Evolutionary conservation across 2,888 invertebrate species (phyloP).

Genomic region (Epistrophe grossulariae): DNA sequence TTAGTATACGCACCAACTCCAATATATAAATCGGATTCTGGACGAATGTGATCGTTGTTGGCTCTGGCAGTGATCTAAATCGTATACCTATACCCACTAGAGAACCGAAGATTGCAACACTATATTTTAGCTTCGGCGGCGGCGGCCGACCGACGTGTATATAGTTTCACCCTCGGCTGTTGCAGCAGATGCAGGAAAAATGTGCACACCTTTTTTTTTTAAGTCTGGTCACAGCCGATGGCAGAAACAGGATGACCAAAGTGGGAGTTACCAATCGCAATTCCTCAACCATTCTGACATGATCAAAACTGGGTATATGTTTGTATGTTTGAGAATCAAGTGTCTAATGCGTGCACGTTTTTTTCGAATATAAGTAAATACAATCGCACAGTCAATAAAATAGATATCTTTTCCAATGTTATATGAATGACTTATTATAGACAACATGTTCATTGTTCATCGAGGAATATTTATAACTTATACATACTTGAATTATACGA

Average conservation of each 20-base stretch:
- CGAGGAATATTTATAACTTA: too few species aligned
- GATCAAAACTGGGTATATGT: slow-evolving; percentile 52
- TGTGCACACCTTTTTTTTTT: slow-evolving; percentile 42
- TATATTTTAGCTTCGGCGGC: neutral
- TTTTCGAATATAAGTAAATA: slow-evolving; percentile 66
- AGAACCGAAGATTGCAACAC: slow-evolving; percentile 56
- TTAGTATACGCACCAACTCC: slow-evolving; percentile 51
- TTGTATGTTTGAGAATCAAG: slow-evolving; percentile 13
- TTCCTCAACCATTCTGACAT: slow-evolving; percentile 63
- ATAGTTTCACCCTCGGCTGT: slow-evolving; percentile 42
- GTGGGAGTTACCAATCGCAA: slow-evolving; percentile 68
- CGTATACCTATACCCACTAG: slow-evolving; percentile 26
- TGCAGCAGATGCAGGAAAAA: slow-evolving; percentile 66
- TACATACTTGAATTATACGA: too few species aligned
- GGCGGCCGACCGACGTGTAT: neutral
- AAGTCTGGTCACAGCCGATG: slow-evolving; percentile 29
- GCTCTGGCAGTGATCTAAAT: slow-evolving; percentile 67
- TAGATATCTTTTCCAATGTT: slow-evolving; percentile 22
- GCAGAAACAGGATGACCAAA: slow-evolving; percentile 60
- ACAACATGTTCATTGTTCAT: too few species aligned
- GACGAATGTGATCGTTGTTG: slow-evolving; percentile 64
- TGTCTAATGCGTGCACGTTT: slow-evolving; percentile 62
- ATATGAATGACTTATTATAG: too few species aligned
- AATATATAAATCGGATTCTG: slow-evolving; percentile 61
- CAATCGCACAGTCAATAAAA: slow-evolving; percentile 46